Percentiles rank a stretch among this genome's conserved stretches.
phyloP scores from a whole-genome alignment of 2,113 vertebrate species.

The Apteryx owenii region DNA sequence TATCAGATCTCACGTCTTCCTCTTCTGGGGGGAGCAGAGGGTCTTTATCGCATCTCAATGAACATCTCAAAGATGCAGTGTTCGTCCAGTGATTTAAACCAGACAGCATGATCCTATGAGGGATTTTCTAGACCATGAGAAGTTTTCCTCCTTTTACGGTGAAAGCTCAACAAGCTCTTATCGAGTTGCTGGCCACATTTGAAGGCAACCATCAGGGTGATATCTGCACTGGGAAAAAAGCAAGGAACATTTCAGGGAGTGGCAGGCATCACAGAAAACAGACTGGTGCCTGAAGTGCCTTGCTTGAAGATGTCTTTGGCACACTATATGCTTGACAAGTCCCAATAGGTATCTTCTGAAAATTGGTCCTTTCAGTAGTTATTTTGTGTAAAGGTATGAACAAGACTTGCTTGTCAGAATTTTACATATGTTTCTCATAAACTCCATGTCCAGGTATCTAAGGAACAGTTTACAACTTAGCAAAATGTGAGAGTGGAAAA shows the following conservation, averaged over 20 bases:
- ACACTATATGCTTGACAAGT: neutral
- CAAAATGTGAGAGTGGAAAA: slow-evolving; percentile 70
- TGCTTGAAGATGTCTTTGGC: slow-evolving; percentile 22
- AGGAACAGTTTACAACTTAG: slow-evolving; percentile 65
- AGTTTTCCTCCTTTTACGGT: neutral
- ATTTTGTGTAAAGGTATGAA: slow-evolving; percentile 60
- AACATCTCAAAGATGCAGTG: neutral
- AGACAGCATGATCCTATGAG: neutral
- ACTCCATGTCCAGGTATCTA: slow-evolving; percentile 51
- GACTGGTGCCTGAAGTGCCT: neutral
- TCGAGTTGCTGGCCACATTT: neutral
- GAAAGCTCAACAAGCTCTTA: neutral
- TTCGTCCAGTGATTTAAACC: neutral
- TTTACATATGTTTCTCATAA: slow-evolving; percentile 73
- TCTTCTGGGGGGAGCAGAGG: neutral
- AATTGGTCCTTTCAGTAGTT: slow-evolving; percentile 65
- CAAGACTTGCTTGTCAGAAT: slow-evolving; percentile 18
- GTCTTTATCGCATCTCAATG: neutral
- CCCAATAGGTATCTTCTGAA: neutral
- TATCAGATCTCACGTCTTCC: neutral
- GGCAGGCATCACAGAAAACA: neutral
- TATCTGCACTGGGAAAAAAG: neutral
- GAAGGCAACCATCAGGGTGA: neutral
- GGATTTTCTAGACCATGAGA: neutral
- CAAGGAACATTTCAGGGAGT: neutral